Base-by-base conservation (phyloP, 2,797 vertebrate species). In the Hippocampus kuda region DNA sequence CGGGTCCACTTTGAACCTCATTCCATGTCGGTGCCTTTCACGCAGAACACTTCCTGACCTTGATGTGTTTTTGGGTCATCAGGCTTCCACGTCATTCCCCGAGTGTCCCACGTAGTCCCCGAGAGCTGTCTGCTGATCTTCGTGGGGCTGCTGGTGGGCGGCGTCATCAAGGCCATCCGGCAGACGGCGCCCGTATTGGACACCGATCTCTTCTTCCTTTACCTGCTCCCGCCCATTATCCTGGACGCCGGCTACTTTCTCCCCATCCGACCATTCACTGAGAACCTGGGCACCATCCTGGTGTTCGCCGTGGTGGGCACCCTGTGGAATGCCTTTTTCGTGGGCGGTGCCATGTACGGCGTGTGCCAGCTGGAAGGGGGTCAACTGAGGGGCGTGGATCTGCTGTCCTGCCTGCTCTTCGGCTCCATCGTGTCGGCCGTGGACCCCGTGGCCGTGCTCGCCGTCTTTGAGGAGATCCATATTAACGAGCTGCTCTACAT, bases 391-490 rank as follows among this genome's bases (percentile, higher is more conserved):
- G 22, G 78, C 51, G 92, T 97, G 0, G 85, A 89, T 76, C 91
- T 97, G 67, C 84, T 98, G 83, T 91, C 93, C 77, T 95, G 93
- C 83, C 91, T 99, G 78, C 92, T 98, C 44, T 98, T 99, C 0
- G 94, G 95, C 67, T 90, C 94, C 87, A 96, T 99, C 84, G 91
- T 95, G 85, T 99, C 97, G 0, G 97, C 97, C 0, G 97, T 99
- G 78, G 97, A 99, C 83, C 97, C 97, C 0, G 96, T 99, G 74
- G 94, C 97, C 0, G 97, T 99, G 65, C 91, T 99, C 76, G 97
- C 97, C 0, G 94, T 98, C 68, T 99, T 99, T 1, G 94, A 98
- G 88, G 97, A 98, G 87, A 97, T 99, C 84, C 95, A 98, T 84
- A 96, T 99, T 89, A 96, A 99, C 0, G 96, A 99, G 81, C 90